These are phyloP conservation scores for Anguilla megastoma DNA, from an alignment of 2,797 vertebrate species.

Conservation along the genomic window DNA sequence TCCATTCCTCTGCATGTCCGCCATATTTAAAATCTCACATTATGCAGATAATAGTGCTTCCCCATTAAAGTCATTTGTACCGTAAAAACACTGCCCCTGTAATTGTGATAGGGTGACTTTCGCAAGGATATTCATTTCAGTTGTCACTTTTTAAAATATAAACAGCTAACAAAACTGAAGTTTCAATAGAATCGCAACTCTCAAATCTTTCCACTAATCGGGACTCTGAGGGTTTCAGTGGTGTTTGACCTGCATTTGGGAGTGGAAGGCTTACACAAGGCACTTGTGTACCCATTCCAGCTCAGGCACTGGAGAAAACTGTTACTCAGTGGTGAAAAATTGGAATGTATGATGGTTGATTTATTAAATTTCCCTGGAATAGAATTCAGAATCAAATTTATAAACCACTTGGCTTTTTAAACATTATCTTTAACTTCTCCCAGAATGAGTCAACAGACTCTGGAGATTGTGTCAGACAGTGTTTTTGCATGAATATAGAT, in stretches of 20 bases:
- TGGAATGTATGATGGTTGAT: slow-evolving; percentile 51
- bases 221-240: slow-evolving; percentile 4
- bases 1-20: neutral
- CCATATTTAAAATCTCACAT: neutral
- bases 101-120: neutral
- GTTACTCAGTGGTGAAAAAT: slow-evolving; percentile 36
- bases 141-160: no score
- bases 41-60: no score
- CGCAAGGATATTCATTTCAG: neutral
- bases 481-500: neutral
- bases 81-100: neutral
- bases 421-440: neutral
- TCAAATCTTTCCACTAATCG: neutral
- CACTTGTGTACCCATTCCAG: slow-evolving; percentile 3
- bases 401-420: neutral
- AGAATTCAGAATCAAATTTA: slow-evolving; percentile 44
- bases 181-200: no score
- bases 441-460: neutral
- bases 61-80: no score
- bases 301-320: neutral
- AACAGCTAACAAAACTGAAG: neutral
- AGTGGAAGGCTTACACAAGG: neutral
- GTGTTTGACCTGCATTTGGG: neutral
- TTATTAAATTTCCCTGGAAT: slow-evolving; percentile 54
- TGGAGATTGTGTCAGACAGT: neutral